phyloP scores from a whole-genome alignment of 2,113 vertebrate genomes.

The Erythrocercus mccallii region DNA sequence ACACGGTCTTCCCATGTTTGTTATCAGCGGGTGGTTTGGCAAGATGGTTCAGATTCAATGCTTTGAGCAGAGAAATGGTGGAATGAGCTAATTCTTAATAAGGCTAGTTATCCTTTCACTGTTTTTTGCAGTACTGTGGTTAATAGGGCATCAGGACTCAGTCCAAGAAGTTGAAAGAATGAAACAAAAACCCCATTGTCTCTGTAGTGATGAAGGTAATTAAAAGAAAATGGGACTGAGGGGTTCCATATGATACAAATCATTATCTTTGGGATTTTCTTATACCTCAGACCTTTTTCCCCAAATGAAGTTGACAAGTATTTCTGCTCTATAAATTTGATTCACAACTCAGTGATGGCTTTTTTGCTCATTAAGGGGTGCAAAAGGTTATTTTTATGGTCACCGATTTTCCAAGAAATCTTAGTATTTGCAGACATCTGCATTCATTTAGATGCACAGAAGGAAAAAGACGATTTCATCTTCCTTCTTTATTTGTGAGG shows the following conservation, averaged over 20 bases:
- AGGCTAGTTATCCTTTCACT: neutral
- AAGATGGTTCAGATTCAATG: neutral
- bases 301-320: neutral
- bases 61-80: neutral
- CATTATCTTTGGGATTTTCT: neutral
- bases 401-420: conserved; percentile 17
- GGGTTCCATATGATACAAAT: neutral
- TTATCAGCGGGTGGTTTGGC: neutral
- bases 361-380: neutral
- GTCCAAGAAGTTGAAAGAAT: neutral
- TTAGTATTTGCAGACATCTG: conserved; percentile 18
- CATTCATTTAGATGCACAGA: neutral
- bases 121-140: neutral
- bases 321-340: conserved; percentile 15
- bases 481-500: neutral
- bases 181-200: neutral
- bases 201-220: neutral
- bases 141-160: neutral
- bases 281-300: neutral
- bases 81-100: neutral
- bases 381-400: conserved; percentile 1
- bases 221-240: neutral
- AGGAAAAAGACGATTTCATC: neutral
- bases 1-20: neutral
- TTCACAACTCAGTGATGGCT: neutral